Evolutionary conservation across 1,140 invertebrate species (phyloP).

Genomic region (Brachionus sp.): DNA sequence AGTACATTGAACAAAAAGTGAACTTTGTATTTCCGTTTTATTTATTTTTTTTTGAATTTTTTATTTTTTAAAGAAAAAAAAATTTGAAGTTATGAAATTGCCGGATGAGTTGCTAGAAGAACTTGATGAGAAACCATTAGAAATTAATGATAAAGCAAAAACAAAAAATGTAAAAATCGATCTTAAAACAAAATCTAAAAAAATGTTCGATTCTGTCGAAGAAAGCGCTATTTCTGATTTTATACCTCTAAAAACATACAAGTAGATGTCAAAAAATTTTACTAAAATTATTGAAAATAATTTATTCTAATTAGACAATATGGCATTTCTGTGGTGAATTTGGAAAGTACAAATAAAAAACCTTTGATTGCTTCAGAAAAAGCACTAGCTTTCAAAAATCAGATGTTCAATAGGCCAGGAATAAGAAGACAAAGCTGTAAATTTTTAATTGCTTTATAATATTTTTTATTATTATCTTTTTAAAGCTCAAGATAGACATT

Average conservation of each 20-base stretch:
- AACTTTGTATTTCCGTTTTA: background rate
- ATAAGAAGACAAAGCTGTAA: slow-evolving; percentile 1
- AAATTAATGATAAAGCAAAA: background rate
- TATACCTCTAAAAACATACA: slow-evolving; percentile 9
- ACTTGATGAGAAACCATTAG: background rate
- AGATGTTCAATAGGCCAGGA: background rate
- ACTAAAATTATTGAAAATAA: background rate
- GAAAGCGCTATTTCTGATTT: slow-evolving; percentile 1
- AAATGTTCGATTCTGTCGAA: background rate
- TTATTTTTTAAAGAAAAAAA: background rate
- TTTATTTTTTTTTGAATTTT: background rate
- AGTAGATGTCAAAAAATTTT: background rate
- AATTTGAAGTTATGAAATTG: background rate
- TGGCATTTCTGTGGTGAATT: slow-evolving; percentile 23
- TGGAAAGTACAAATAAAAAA: slow-evolving; percentile 26
- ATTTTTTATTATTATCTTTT: background rate
- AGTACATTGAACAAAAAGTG: slow-evolving; percentile 26
- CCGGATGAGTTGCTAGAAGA: slow-evolving; percentile 11
- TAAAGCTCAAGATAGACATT: slow-evolving; percentile 4
- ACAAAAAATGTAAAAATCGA: background rate
- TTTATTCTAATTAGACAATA: background rate
- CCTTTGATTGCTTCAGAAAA: slow-evolving; percentile 30
- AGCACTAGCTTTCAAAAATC: slow-evolving; percentile 21
- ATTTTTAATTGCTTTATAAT: background rate
- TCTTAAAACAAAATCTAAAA: background rate